Percentiles rank a stretch among this genome's conserved stretches.
These are phyloP conservation scores for Priocnemis perturbator DNA, from an alignment of 2,888 invertebrate species.

Conservation along the genomic window DNA sequence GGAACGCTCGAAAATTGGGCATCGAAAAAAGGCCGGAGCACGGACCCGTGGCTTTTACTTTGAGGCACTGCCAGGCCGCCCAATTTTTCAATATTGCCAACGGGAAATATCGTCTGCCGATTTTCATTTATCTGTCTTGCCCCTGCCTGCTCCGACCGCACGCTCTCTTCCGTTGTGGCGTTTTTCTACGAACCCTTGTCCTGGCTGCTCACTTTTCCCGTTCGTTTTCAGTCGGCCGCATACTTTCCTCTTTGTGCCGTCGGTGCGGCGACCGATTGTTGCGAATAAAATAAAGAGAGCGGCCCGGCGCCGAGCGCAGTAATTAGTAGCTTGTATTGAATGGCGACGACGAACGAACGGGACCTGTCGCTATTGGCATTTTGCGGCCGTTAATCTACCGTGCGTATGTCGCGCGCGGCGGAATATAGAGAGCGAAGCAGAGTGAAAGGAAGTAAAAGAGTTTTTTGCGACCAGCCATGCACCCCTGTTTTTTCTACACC, in stretches of 20 bases:
- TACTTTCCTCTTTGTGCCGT: constrained; percentile 30
- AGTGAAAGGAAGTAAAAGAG: too few species aligned
- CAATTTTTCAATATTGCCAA: constrained; percentile 52
- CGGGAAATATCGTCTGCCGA: constrained; percentile 43
- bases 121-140: constrained; percentile 10
- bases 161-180: constrained; percentile 14
- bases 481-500: too few species aligned
- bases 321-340: constrained; percentile 40
- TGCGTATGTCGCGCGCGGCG: too few species aligned
- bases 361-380: constrained; percentile 16
- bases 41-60: not conserved
- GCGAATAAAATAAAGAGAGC: constrained; percentile 27
- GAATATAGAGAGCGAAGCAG: too few species aligned
- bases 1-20: constrained; percentile 10
- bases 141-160: constrained; percentile 12
- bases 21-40: not conserved
- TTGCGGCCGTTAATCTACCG: constrained; percentile 5
- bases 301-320: constrained; percentile 26
- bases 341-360: constrained; percentile 15
- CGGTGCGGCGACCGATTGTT: constrained; percentile 28
- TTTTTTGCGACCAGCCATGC: too few species aligned
- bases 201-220: not conserved
- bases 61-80: constrained; percentile 18
- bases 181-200: too few species aligned
- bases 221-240: constrained; percentile 1